phyloP scores from a whole-genome alignment of 2,888 invertebrate species.

The Thymelicus sylvestris region DNA sequence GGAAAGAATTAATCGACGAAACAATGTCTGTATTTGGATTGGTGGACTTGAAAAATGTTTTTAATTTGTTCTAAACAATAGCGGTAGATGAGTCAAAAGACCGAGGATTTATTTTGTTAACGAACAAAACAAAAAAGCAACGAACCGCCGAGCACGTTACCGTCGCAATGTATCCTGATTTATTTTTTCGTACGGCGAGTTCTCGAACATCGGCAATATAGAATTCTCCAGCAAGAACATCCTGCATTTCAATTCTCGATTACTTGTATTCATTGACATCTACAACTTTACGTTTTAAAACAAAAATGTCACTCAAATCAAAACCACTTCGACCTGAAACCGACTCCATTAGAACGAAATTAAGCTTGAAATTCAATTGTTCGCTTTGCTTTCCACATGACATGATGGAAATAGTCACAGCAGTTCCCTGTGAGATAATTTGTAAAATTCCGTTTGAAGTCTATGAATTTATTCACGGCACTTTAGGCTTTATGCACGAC shows the following conservation, averaged over 20 bases:
- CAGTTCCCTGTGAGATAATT: slow-evolving; percentile 67
- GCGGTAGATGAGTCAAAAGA: slow-evolving; percentile 47
- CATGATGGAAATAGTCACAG: slow-evolving; percentile 62
- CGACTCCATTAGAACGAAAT: slow-evolving; percentile 49
- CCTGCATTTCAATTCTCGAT: slow-evolving; percentile 71
- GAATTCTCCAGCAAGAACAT: slow-evolving; percentile 61
- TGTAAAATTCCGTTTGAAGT: slow-evolving; percentile 67
- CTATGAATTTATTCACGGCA: slow-evolving; percentile 54
- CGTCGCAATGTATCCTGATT: slow-evolving; percentile 48
- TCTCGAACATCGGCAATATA: slow-evolving; percentile 58
- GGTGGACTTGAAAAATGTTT: slow-evolving; percentile 51
- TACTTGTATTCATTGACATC: slow-evolving; percentile 63
- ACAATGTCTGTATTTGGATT: slow-evolving; percentile 53
- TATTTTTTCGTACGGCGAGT: slow-evolving; percentile 64
- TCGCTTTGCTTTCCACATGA: slow-evolving; percentile 52
- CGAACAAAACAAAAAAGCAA: slow-evolving; percentile 43
- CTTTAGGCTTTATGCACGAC: slow-evolving; percentile 56
- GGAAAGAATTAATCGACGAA: slow-evolving; percentile 55
- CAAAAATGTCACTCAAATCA: slow-evolving; percentile 52
- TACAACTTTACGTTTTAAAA: slow-evolving; percentile 54
- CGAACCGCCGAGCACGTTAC: slow-evolving; percentile 50
- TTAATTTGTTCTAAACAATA: slow-evolving; percentile 64
- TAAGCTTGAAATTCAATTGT: slow-evolving; percentile 58
- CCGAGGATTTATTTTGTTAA: slow-evolving; percentile 46
- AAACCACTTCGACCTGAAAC: slow-evolving; percentile 46